Conservation (phyloP, 2,888 invertebrate genomes). For the Xylota sylvarum region DNA sequence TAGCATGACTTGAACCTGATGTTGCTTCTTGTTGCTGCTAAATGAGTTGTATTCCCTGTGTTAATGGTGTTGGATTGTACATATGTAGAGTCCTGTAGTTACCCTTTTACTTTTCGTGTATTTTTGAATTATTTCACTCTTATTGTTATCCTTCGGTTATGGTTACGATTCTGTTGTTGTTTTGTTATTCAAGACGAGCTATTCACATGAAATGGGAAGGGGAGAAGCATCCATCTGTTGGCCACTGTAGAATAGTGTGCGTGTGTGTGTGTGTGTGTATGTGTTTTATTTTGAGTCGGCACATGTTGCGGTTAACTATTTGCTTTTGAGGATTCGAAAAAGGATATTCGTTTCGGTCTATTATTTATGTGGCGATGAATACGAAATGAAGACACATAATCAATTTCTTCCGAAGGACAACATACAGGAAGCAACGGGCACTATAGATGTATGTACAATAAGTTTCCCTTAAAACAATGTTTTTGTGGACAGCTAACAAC, state of each 20-base stretch:
- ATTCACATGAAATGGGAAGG: neutral
- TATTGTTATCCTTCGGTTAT: conserved; percentile 64
- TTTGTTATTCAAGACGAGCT: conserved; percentile 36
- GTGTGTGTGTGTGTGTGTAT: conserved; percentile 12
- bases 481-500: conserved; percentile 27
- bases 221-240: conserved; percentile 56
- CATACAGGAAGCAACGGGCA: neutral
- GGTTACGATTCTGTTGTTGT: conserved; percentile 63
- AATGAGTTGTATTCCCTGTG: conserved; percentile 66
- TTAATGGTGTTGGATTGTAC: conserved; percentile 53
- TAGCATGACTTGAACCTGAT: conserved; percentile 43
- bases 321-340: conserved; percentile 43
- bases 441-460: neutral
- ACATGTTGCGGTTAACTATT: conserved; percentile 74
- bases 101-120: conserved; percentile 70
- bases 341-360: conserved; percentile 65
- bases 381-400: conserved; percentile 70
- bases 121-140: conserved; percentile 63
- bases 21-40: conserved; percentile 33
- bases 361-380: conserved; percentile 73
- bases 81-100: conserved; percentile 22
- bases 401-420: conserved; percentile 51
- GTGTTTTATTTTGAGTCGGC: conserved; percentile 64
- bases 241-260: conserved; percentile 37
- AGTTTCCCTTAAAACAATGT: conserved; percentile 12